These are phyloP conservation scores for Callyntrura guangdongensis DNA, from an alignment of 2,888 invertebrate species.

Conservation along the genomic window DNA sequence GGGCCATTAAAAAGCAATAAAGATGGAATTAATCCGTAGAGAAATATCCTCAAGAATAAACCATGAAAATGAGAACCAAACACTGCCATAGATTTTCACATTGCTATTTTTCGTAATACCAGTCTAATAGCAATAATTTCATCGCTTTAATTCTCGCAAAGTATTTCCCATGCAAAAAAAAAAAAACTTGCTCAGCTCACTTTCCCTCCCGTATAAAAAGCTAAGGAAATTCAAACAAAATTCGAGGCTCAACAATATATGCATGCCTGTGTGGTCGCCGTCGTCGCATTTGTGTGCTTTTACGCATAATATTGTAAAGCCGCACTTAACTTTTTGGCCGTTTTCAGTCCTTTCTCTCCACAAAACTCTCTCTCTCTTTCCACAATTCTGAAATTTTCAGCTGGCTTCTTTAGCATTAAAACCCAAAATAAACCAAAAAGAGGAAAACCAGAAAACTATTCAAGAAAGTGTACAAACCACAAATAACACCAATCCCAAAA, in stretches of 20 bases:
- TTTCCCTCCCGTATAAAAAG: constrained; percentile 16
- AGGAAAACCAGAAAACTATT: not conserved
- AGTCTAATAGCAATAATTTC: constrained; percentile 42
- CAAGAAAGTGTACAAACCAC: constrained; percentile 5
- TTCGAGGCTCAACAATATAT: not conserved
- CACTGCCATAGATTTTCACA: constrained; percentile 52
- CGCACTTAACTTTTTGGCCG: constrained; percentile 12
- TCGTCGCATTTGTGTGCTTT: not conserved
- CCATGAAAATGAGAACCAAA: constrained; percentile 69
- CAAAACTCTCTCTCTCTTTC: not conserved
- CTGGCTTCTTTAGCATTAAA: not conserved
- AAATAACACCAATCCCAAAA: constrained; percentile 20
- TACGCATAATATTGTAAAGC: not conserved
- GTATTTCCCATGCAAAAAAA: constrained; percentile 18
- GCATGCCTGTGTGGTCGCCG: not conserved
- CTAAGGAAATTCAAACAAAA: not conserved
- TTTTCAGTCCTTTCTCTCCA: not conserved
- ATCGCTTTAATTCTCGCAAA: constrained; percentile 27
- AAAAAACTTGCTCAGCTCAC: constrained; percentile 22
- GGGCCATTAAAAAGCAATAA: constrained; percentile 79
- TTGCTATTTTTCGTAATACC: not conserved
- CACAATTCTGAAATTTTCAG: not conserved
- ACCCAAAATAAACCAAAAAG: constrained; percentile 22
- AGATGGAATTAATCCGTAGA: constrained; percentile 74
- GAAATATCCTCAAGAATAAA: constrained; percentile 48